A percentile compares a stretch with the other conserved stretches of the same genome.
Evolutionary conservation across 1,140 invertebrate genomes (phyloP).

Genomic region (Drosophila elegans): DNA sequence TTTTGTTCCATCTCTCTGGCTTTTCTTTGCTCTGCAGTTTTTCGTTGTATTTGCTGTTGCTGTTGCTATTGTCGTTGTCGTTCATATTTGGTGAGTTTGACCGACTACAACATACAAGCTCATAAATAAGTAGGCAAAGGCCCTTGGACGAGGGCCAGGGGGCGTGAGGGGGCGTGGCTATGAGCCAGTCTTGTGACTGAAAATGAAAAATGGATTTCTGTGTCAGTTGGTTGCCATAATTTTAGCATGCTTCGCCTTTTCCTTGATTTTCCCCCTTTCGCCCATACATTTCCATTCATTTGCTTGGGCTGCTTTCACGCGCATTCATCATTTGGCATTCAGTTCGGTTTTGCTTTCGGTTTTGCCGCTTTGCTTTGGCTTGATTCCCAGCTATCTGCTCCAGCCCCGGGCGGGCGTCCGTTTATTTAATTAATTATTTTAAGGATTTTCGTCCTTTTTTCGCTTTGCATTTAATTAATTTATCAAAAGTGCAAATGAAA

Average conservation of each 20-base stretch:
- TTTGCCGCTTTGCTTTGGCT: slow-evolving; percentile 28
- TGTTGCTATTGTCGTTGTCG: slow-evolving; percentile 22
- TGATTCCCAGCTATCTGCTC: slow-evolving; percentile 45
- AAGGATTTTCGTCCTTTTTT: slow-evolving; percentile 71
- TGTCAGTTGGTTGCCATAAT: slow-evolving; percentile 83
- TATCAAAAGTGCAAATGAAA: slow-evolving; percentile 82
- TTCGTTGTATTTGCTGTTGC: slow-evolving; percentile 13
- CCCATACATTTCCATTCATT: slow-evolving; percentile 36
- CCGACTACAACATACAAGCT: slow-evolving; percentile 79
- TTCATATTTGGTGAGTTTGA: slow-evolving; percentile 57
- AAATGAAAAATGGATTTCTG: slow-evolving; percentile 84
- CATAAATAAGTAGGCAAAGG: slow-evolving; percentile 81
- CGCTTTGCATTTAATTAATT: slow-evolving; percentile 78
- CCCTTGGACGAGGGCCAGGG: slow-evolving; percentile 22
- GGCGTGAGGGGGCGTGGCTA: neutral
- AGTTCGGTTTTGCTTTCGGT: slow-evolving; percentile 36
- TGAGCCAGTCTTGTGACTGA: slow-evolving; percentile 51
- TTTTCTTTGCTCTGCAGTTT: slow-evolving; percentile 20
- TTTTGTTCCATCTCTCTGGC: slow-evolving; percentile 34
- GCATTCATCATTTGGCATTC: slow-evolving; percentile 82
- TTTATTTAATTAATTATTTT: slow-evolving; percentile 84
- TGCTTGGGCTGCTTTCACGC: slow-evolving; percentile 59
- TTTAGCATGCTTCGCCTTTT: slow-evolving; percentile 60
- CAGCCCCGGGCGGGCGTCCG: slow-evolving; percentile 37
- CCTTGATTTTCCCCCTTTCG: slow-evolving; percentile 9